A percentile compares a stretch with the other conserved stretches of the same genome.
These are phyloP conservation scores for Megalops atlanticus DNA, from an alignment of 2,113 vertebrate genomes.

Conservation along the genomic window DNA sequence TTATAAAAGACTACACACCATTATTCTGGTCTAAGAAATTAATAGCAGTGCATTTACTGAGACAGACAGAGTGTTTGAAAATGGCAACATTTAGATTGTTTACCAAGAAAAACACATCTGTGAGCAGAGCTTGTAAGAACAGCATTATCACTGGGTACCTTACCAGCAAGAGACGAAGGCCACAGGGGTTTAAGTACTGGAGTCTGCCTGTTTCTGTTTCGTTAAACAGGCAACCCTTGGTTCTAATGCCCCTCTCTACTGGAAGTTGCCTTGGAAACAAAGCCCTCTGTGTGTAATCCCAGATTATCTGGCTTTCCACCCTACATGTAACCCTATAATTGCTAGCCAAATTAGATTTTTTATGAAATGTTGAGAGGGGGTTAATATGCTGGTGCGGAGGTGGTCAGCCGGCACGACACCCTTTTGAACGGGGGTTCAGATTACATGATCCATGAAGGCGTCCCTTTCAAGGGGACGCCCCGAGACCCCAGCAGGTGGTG, in stretches of 20 bases:
- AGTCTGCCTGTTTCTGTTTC: constrained; percentile 70
- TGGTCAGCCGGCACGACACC: constrained; percentile 82
- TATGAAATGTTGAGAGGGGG: constrained; percentile 81
- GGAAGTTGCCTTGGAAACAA: constrained; percentile 80
- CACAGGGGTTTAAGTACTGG: constrained; percentile 48
- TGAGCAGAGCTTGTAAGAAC: not conserved
- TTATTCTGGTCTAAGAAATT: too few species aligned
- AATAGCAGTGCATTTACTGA: not conserved
- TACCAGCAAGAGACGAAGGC: not conserved
- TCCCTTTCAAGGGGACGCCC: constrained; percentile 75
- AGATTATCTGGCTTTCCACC: constrained; percentile 83
- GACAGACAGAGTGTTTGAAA: not conserved
- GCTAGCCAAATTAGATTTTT: constrained; percentile 85
- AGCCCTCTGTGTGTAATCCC: constrained; percentile 83
- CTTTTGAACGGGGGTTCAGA: constrained; percentile 78
- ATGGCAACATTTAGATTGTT: not conserved
- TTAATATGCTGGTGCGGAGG: constrained; percentile 82
- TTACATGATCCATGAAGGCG: constrained; percentile 81
- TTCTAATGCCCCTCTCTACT: constrained; percentile 64
- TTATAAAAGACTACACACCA: too few species aligned
- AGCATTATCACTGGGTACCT: not conserved
- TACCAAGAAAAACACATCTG: not conserved
- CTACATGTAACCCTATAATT: constrained; percentile 85
- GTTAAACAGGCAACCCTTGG: constrained; percentile 74
- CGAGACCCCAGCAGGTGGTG: constrained; percentile 71